Evolutionary conservation across 2,888 invertebrate species (phyloP).

Genomic region (Geotrupes spiniger): DNA sequence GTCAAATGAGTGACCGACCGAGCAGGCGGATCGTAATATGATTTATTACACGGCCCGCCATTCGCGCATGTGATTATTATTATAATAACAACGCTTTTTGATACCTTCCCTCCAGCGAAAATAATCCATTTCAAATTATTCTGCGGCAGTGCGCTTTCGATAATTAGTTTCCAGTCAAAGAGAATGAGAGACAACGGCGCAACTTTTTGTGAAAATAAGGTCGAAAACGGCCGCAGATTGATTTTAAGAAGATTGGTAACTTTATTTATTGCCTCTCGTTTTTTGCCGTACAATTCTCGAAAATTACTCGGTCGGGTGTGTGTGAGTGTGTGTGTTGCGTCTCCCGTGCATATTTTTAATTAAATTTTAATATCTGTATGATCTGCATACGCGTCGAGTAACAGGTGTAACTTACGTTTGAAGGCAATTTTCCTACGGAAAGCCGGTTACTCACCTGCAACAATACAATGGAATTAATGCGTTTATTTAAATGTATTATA

Average conservation of each 20-base stretch:
- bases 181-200: conserved; percentile 8
- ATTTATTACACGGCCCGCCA: conserved; percentile 47
- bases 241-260: conserved; percentile 6
- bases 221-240: conserved; percentile 9
- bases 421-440: conserved; percentile 15
- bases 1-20: conserved; percentile 48
- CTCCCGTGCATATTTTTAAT: conserved; percentile 1
- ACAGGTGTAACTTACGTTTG: conserved; percentile 5
- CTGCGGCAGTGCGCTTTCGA: conserved; percentile 5
- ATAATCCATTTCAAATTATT: conserved; percentile 33
- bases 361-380: conserved; percentile 1
- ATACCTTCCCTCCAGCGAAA: conserved; percentile 42
- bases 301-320: no score
- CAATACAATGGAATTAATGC: no score
- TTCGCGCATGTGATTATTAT: conserved; percentile 51
- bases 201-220: conserved; percentile 9
- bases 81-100: conserved; percentile 49
- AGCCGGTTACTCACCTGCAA: conserved; percentile 1
- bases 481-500: no score
- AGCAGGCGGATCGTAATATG: conserved; percentile 49
- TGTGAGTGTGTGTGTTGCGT: no score
- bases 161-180: conserved; percentile 6
- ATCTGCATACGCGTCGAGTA: no score
- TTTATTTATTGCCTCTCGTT: conserved; percentile 5
- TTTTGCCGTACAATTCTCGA: no score